Evolutionary conservation across 2,113 vertebrate genomes (phyloP), one percentile per base, ranked within the genome.

Genomic region (Crotalus horridus): DNA sequence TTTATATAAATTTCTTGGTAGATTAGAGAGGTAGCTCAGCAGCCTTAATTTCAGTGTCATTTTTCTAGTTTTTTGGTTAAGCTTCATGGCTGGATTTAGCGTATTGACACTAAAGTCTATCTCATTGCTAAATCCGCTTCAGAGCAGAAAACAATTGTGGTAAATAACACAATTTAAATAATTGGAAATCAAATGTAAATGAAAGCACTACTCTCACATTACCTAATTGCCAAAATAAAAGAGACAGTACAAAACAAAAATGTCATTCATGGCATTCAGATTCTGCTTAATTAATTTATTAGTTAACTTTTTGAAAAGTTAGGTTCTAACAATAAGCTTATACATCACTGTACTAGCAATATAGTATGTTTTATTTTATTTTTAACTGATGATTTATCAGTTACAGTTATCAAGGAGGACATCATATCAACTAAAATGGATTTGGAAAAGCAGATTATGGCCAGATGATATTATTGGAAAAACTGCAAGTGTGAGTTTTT

Each of bases 41-140:
- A 93, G 69, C 92, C 89, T 97, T 96, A 93, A 96, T 97, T 97
- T 95, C 88, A 92, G 90, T 95, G 94, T 96, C 92, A 96, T 91
- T 96, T 97, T 97, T 97, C 95, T 96, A 93, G 90, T 96, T 58
- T 96, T 96, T 96, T 96, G 93, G 85, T 96, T 90, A 96, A 93
- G 94, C 90, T 91, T 94, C 93, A 74, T 96, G 94, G 89, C 92
- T 94, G 91, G 94, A 89, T 95, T 97, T 97, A 96, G 88, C 91
- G 89, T 85, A 69, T 93, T 96, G 94, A 89, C 94, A 91, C 85
- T 48, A 95, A 96, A 97, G 96, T 91, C 74, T 12, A 93, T 95
- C 85, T 96, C 91, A 87, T 51, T 95, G 92, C 97, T 94, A 97
- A 96, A 97, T 96, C 86, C 59, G 92, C 17, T 94, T 93, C 46